Conservation (phyloP, 2,888 invertebrate genomes). For the Pyrocoelia pectoralis region DNA sequence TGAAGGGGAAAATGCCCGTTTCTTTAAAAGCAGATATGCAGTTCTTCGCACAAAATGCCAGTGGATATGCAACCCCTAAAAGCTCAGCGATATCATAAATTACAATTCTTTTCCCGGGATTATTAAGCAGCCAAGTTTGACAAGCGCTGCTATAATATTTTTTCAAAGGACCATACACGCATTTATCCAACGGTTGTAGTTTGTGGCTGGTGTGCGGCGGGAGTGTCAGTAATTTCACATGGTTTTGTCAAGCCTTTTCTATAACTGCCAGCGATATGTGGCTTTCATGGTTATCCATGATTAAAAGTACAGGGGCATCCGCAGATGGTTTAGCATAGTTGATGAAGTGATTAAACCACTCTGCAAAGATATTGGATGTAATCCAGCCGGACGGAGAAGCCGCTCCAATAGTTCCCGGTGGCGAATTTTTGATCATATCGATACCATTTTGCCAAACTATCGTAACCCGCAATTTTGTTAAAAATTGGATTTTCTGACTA, state of each 20-base stretch:
- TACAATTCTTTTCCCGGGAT: conserved; percentile 25
- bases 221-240: not conserved
- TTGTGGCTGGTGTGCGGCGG: not conserved
- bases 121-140: conserved; percentile 20
- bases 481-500: conserved; percentile 1
- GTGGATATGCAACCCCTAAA: conserved; percentile 18
- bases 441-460: not conserved
- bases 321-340: not conserved
- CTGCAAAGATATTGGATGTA: not conserved
- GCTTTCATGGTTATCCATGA: conserved; percentile 16
- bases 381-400: conserved; percentile 2
- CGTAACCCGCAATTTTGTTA: not conserved
- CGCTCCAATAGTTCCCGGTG: conserved; percentile 2
- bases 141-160: conserved; percentile 15
- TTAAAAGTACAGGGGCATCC: conserved; percentile 3
- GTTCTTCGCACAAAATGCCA: conserved; percentile 20
- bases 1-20: conserved; percentile 23
- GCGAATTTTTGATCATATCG: not conserved
- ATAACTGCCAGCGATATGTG: not conserved
- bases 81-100: conserved; percentile 25
- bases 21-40: conserved; percentile 7
- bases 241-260: not conserved
- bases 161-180: conserved; percentile 20
- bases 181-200: conserved; percentile 18
- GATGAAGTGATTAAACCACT: not conserved